These are phyloP conservation scores for Chironomus tentans DNA, from an alignment of 2,888 invertebrate species.

Conservation along the genomic window DNA sequence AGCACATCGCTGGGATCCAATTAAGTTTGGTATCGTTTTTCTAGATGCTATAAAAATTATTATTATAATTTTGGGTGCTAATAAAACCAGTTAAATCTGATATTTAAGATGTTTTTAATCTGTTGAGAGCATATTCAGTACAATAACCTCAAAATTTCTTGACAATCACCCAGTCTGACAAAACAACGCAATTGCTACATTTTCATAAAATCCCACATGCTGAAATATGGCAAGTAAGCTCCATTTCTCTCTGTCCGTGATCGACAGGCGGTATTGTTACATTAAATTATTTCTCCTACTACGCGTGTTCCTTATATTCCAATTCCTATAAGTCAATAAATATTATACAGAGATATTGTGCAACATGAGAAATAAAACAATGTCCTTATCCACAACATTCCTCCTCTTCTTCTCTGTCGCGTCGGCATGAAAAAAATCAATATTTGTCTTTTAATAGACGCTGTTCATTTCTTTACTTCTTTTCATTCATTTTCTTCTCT, in stretches of 20 bases:
- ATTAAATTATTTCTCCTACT: background rate
- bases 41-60: too few relatives aligned
- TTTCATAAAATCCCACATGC: too few relatives aligned
- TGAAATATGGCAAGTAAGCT: background rate
- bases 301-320: too few relatives aligned
- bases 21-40: too few relatives aligned
- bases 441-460: background rate
- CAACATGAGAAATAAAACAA: background rate
- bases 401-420: background rate
- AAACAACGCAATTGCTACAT: background rate
- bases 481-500: background rate
- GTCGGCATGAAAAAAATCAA: slow-evolving; percentile 6
- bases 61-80: too few relatives aligned
- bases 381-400: background rate
- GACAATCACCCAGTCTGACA: background rate
- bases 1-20: background rate
- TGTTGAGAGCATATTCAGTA: too few relatives aligned
- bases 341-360: background rate
- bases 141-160: too few relatives aligned
- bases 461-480: background rate
- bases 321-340: too few relatives aligned
- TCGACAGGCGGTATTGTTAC: background rate
- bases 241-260: background rate
- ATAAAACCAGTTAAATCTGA: too few relatives aligned
- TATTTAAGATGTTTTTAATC: too few relatives aligned